Base-by-base conservation (phyloP, 2,888 invertebrate genomes). In the Cheilosia impressa region DNA sequence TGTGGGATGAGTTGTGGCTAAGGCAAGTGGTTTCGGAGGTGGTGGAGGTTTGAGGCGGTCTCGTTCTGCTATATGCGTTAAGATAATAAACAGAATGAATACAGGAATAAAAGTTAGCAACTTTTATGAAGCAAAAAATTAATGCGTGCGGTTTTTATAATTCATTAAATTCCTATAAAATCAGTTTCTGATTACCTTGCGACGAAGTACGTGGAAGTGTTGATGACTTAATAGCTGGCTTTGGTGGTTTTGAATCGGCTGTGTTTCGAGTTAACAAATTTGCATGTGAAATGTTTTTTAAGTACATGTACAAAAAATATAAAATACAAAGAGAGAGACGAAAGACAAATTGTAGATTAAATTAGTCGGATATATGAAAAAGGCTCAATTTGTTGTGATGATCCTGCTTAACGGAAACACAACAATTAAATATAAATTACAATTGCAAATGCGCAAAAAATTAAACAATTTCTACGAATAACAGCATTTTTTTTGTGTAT, bases 141-240 rank as follows among this genome's bases (percentile, higher is more conserved):
- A 38, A 69, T 62, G 71, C 82, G 73, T 79, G 78, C 71, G 24
- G 10, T 41, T 63, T 19, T 27, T 38, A 13, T 1, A 10, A 1
- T 38, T 38, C 4, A 38, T 38, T 38, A 13, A 38, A 13, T 73
- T 77, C 65, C 41, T 65, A 69, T 73, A 71, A 58, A 66, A 52
- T 57, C n/a, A 57, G 55, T 76, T 89, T 90, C 88, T 71, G 88
- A 89, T 96, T 96, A 97, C 97, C 97, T 96, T 97, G 97, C 90
- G 97, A 97, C 90, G 97, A 97, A 91, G 97, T 97, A 94, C 97
- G 95, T 92, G 97, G 97, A 93, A 98, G 95, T 92, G 97, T 97
- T 90, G 97, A 97, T 92, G 97, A 97, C 95, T 98, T 98, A 94
- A 98, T 98, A 93, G 98, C 98, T 93, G 98, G 97, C 95, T 98